phyloP scores from a whole-genome alignment of 53 echinoderm and acorn worm genomes.

The Echinarachnius parma region DNA sequence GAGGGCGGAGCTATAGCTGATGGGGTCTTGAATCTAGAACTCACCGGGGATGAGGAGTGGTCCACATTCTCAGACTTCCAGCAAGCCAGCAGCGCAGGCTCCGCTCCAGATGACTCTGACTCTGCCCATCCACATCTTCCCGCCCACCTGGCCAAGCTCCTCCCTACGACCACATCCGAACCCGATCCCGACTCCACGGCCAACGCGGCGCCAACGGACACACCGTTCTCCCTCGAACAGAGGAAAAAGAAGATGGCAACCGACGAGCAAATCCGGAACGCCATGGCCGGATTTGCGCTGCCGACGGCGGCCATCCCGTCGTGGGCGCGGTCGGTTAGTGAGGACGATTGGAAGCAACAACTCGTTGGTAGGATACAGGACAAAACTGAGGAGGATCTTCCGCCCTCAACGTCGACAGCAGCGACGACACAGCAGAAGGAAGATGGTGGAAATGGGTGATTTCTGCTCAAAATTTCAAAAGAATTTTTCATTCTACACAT shows the following conservation, averaged over 20 bases:
- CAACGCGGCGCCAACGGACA: conserved; percentile 59
- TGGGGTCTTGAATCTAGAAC: too few relatives aligned
- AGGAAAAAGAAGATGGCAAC: conserved; percentile 73
- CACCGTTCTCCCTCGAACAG: conserved; percentile 38
- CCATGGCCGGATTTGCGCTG: conserved; percentile 74
- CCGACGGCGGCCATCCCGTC: conserved; percentile 61
- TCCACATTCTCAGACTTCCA: too few relatives aligned
- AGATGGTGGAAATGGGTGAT: conserved; percentile 19
- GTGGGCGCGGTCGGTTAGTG: conserved; percentile 69
- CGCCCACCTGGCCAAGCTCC: conserved; percentile 65
- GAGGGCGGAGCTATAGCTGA: too few relatives aligned
- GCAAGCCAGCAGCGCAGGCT: not conserved
- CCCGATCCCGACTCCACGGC: conserved; percentile 55
- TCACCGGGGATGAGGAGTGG: too few relatives aligned
- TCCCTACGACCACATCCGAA: conserved; percentile 56
- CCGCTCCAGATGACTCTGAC: not conserved
- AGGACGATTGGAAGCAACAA: conserved; percentile 79
- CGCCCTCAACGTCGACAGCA: not conserved
- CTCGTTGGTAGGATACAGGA: conserved; percentile 49
- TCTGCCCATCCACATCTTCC: conserved; percentile 57
- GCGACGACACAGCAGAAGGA: not conserved
- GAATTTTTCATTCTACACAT: too few relatives aligned
- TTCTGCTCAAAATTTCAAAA: too few relatives aligned
- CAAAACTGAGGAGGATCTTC: conserved; percentile 21
- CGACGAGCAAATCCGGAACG: conserved; percentile 79